Conservation (phyloP, 2,113 vertebrate species). For the Orcinus orca region DNA sequence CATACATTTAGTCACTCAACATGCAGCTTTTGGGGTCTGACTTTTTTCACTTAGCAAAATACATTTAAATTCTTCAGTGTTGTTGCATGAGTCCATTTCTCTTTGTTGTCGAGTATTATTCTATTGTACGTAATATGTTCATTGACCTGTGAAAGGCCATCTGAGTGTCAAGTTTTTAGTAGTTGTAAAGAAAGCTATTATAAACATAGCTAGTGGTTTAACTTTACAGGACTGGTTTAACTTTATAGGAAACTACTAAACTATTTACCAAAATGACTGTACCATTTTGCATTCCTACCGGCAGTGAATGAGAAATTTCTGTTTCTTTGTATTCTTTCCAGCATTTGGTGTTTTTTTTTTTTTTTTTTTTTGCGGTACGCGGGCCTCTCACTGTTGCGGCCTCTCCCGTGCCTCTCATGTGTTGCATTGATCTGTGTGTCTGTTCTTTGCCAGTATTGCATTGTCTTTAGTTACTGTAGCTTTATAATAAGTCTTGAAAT, state of each 20-base stretch:
- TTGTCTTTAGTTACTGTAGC: neutral
- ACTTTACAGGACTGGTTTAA: neutral
- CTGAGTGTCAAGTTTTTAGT: neutral
- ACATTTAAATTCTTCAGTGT: neutral
- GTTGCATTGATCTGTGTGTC: neutral
- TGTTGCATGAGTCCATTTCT: neutral
- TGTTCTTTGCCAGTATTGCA: neutral
- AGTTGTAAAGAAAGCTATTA: neutral
- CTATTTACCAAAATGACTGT: neutral
- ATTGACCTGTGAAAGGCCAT: neutral
- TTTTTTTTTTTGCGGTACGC: no score
- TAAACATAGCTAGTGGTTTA: neutral
- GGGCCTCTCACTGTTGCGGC: no score
- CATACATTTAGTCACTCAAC: neutral
- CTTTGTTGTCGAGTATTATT: conserved; percentile 2
- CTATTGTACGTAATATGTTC: neutral
- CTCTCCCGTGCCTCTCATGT: neutral
- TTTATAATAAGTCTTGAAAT: neutral
- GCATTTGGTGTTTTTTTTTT: neutral
- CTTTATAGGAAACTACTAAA: neutral
- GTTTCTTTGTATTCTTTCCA: neutral
- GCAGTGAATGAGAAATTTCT: conserved; percentile 2
- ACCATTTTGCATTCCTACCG: neutral
- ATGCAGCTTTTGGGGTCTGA: neutral
- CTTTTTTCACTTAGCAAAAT: conserved; percentile 4